Conservation (phyloP, 2,113 vertebrate genomes). For the Hydrochoerus hydrochaeris region DNA sequence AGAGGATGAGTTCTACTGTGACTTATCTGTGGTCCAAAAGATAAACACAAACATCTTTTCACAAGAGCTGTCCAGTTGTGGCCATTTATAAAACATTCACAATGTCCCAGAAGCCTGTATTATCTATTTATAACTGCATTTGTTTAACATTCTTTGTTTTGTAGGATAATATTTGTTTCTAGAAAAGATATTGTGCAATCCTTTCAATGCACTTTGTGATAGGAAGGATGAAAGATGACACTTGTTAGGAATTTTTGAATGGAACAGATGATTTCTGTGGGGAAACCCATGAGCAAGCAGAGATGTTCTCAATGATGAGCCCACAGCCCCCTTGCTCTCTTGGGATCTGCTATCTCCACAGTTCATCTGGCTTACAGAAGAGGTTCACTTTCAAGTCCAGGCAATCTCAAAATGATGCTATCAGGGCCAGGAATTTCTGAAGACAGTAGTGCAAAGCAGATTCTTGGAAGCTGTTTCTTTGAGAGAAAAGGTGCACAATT, state of each 20-base stretch:
- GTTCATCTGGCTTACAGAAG: too few relatives aligned
- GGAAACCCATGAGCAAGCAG: too few relatives aligned
- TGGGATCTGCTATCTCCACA: too few relatives aligned
- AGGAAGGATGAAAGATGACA: slow-evolving; percentile 67
- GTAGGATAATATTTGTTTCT: slow-evolving; percentile 74
- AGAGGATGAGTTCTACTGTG: not conserved
- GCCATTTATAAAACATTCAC: slow-evolving; percentile 42
- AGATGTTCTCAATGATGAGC: too few relatives aligned
- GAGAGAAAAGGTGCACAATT: too few relatives aligned
- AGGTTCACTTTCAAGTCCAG: too few relatives aligned
- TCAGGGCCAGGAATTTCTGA: too few relatives aligned
- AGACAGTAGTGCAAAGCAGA: too few relatives aligned
- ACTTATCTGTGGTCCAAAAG: not conserved
- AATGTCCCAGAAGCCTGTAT: slow-evolving; percentile 51
- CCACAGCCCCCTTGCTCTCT: too few relatives aligned
- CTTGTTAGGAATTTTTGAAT: slow-evolving; percentile 46
- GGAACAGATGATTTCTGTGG: too few relatives aligned
- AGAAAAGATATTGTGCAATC: slow-evolving; percentile 48
- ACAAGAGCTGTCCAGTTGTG: not conserved
- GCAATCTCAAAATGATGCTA: too few relatives aligned
- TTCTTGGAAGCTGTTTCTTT: too few relatives aligned
- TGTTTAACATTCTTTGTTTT: slow-evolving; percentile 79
- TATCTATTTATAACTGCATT: slow-evolving; percentile 82
- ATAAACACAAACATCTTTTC: slow-evolving; percentile 15
- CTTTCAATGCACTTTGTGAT: slow-evolving; percentile 62